Conservation (phyloP, 2,888 invertebrate genomes). For the Diplolepis rosae region DNA sequence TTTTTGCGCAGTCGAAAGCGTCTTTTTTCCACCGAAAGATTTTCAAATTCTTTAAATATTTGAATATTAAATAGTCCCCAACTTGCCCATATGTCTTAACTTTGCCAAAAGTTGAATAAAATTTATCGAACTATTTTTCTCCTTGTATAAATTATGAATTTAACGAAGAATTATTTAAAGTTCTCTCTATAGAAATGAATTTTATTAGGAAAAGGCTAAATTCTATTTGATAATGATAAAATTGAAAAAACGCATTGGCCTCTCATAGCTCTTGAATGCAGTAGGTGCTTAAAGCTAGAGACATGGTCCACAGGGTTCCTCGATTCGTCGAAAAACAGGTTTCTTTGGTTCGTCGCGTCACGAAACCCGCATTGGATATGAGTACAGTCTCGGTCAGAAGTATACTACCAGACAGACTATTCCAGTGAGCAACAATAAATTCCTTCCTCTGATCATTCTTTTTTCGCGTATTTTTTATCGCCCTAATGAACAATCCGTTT, state of each 20-base stretch:
- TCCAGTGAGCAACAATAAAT: not conserved
- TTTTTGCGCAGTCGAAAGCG: no score
- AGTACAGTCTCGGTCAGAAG: constrained; percentile 45
- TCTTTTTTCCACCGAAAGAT: no score
- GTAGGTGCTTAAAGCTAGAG: not conserved
- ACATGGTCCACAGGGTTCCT: constrained; percentile 32
- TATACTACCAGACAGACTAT: constrained; percentile 30
- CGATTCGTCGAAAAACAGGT: constrained; percentile 52
- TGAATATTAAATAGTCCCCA: no score
- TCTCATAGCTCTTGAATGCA: constrained; percentile 18
- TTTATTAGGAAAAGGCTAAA: no score
- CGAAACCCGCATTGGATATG: constrained; percentile 45
- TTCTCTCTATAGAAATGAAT: not conserved
- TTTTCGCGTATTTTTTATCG: constrained; percentile 9
- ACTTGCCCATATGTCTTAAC: no score
- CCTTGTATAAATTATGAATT: no score
- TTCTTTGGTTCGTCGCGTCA: constrained; percentile 39
- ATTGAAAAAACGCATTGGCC: constrained; percentile 10
- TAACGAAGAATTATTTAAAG: no score
- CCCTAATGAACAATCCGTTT: constrained; percentile 13
- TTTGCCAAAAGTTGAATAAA: no score
- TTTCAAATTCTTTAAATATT: no score
- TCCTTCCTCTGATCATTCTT: not conserved
- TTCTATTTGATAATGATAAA: not conserved
- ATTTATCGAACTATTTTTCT: no score